A percentile compares a stretch with the other conserved stretches of the same genome.
These are phyloP conservation scores for Peromyscus aztecus DNA, from an alignment of 2,797 vertebrate genomes.

Conservation along the genomic window DNA sequence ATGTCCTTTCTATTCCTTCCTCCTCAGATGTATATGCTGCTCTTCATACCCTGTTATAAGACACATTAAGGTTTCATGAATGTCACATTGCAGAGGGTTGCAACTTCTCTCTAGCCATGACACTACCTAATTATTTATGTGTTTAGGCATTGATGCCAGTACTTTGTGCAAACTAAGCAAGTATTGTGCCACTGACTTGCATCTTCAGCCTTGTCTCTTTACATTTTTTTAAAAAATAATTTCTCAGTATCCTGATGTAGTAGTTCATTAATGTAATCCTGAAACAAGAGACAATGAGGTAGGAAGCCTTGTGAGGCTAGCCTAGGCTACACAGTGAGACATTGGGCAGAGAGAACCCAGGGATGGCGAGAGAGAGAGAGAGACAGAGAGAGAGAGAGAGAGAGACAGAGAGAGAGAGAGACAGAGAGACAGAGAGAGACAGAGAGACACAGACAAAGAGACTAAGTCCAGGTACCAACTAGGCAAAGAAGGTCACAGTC, in stretches of 20 bases:
- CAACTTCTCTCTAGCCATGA: not conserved
- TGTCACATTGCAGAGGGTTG: not conserved
- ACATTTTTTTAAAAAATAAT: not conserved
- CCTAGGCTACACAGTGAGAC: too few relatives aligned
- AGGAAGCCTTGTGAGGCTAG: not conserved
- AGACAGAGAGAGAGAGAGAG: too few relatives aligned
- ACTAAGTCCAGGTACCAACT: too few relatives aligned
- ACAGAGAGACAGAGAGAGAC: too few relatives aligned
- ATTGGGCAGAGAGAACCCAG: too few relatives aligned
- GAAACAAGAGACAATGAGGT: not conserved
- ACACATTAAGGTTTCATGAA: not conserved
- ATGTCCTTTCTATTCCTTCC: not conserved
- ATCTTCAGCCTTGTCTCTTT: not conserved
- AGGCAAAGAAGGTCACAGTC: too few relatives aligned
- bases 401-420: too few relatives aligned
- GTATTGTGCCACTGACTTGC: not conserved
- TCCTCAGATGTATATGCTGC: too few relatives aligned
- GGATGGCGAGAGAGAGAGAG: not conserved
- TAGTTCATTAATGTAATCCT: not conserved
- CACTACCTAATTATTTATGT: too few relatives aligned
- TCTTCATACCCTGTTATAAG: not conserved
- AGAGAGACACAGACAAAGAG: too few relatives aligned
- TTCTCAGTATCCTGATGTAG: too few relatives aligned
- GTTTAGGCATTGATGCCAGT: not conserved
- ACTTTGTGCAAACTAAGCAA: not conserved